These are phyloP conservation scores for Oncorhynchus clarkii DNA, from an alignment of 2,113 vertebrate species.

Conservation along the genomic window DNA sequence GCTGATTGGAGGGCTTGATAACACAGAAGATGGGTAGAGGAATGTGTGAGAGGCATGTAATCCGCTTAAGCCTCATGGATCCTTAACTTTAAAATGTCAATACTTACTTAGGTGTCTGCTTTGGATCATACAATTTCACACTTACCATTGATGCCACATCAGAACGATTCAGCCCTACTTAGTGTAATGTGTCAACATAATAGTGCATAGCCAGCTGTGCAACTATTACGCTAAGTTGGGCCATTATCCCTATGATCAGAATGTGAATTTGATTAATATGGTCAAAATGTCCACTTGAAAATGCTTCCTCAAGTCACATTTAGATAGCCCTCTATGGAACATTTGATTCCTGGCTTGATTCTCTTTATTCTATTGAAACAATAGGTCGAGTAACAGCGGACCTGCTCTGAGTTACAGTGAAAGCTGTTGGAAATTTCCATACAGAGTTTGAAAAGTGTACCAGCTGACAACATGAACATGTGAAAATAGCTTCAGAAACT, in stretches of 20 bases:
- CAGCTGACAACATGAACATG: constrained; percentile 21
- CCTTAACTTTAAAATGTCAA: constrained; percentile 30
- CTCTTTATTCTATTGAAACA: too few relatives aligned
- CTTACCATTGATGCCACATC: not conserved
- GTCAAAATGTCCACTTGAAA: too few relatives aligned
- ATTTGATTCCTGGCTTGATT: too few relatives aligned
- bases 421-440: constrained; percentile 12
- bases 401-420: too few relatives aligned
- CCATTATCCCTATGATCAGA: too few relatives aligned
- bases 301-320: not conserved
- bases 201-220: too few relatives aligned
- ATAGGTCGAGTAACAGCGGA: too few relatives aligned
- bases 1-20: constrained; percentile 25
- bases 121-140: constrained; percentile 14
- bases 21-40: constrained; percentile 37
- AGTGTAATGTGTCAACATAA: too few relatives aligned
- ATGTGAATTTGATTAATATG: too few relatives aligned
- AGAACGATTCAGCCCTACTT: constrained; percentile 1
- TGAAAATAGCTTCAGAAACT: constrained; percentile 22
- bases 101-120: constrained; percentile 3
- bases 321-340: too few relatives aligned
- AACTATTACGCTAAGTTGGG: too few relatives aligned
- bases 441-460: not conserved
- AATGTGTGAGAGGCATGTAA: constrained; percentile 48
- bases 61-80: constrained; percentile 50